Conservation (phyloP, 2,888 invertebrate genomes). For the Lochmaea capreae region DNA sequence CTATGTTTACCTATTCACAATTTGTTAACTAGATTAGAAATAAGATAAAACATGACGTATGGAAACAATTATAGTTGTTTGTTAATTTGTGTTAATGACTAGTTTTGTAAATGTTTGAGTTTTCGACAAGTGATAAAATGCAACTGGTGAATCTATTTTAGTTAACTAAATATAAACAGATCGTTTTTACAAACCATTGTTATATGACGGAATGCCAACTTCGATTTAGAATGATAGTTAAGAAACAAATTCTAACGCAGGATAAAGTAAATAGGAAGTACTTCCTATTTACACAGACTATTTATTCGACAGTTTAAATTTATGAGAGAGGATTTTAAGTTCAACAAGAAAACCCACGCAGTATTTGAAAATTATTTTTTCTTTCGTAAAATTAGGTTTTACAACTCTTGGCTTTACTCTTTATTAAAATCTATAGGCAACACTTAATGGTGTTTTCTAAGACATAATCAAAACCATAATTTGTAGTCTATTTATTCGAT, state of each 20-base stretch:
- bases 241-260: background rate
- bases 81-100: constrained; percentile 14
- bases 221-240: constrained; percentile 16
- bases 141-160: constrained; percentile 22
- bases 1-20: too few species aligned
- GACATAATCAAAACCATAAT: too few species aligned
- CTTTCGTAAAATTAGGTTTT: too few species aligned
- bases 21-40: too few species aligned
- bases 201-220: constrained; percentile 22
- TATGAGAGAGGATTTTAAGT: background rate
- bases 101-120: constrained; percentile 9
- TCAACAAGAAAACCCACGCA: background rate
- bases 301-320: constrained; percentile 1
- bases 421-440: too few species aligned
- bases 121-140: constrained; percentile 21
- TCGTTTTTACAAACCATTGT: constrained; percentile 30
- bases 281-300: constrained; percentile 15
- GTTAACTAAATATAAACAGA: constrained; percentile 26
- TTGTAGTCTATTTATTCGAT: too few species aligned
- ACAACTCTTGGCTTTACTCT: too few species aligned
- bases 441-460: too few species aligned
- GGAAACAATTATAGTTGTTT: background rate
- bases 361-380: background rate
- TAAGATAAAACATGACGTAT: background rate
- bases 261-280: constrained; percentile 15